Conservation (phyloP, 2,113 vertebrate genomes). For the Alexandromys fortis region DNA sequence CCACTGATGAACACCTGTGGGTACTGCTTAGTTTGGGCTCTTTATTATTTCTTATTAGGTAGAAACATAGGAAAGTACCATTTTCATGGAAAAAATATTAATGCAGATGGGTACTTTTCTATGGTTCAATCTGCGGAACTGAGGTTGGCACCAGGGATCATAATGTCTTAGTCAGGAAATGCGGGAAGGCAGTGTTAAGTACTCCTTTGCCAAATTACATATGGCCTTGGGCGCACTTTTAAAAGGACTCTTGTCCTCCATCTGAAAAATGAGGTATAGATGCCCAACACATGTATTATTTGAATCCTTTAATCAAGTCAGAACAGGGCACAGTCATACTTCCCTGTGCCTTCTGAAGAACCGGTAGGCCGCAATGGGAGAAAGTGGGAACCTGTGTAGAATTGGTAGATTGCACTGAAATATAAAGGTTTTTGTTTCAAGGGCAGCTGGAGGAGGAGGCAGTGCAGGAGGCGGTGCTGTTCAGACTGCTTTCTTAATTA, state of each 20-base stretch:
- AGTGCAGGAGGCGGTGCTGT: neutral
- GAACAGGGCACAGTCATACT: neutral
- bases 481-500: neutral
- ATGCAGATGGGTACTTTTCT: neutral
- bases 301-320: neutral
- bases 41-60: neutral
- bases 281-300: rapidly evolving
- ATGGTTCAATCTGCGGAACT: too few species aligned
- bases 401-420: neutral
- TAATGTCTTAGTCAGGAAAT: neutral
- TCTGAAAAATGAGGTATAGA: neutral
- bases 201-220: neutral
- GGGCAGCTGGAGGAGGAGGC: neutral
- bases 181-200: neutral
- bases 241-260: neutral
- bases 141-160: neutral
- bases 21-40: neutral
- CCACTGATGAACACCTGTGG: neutral
- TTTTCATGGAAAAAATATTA: neutral
- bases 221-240: neutral
- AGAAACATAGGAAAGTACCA: neutral
- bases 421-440: neutral
- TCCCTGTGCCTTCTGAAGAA: neutral
- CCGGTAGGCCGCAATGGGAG: rapidly evolving
- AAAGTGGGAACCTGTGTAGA: neutral